Conservation (phyloP, 2,113 vertebrate species). For the Dascyllus trimaculatus region DNA sequence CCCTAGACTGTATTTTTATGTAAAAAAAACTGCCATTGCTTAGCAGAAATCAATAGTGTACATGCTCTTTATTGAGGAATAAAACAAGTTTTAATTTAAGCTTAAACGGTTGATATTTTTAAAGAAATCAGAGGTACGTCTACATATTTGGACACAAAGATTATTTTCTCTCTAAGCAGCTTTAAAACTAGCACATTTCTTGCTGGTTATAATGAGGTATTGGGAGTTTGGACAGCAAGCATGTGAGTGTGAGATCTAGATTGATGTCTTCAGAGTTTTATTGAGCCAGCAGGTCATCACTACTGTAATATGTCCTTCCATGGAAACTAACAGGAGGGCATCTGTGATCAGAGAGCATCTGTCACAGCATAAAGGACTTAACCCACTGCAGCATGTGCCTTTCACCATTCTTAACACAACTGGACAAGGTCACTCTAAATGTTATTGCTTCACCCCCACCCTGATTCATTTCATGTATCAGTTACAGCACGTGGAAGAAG, state of each 20-base stretch:
- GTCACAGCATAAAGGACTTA: not conserved
- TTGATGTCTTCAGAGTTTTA: not conserved
- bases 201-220: not conserved
- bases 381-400: constrained; percentile 35
- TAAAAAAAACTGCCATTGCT: not conserved
- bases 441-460: constrained; percentile 3
- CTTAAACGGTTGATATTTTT: no score
- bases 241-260: not conserved
- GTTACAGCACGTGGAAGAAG: constrained; percentile 9
- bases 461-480: constrained; percentile 20
- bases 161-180: no score
- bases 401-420: constrained; percentile 22
- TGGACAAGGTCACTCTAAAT: constrained; percentile 60
- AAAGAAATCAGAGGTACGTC: no score
- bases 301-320: not conserved
- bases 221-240: not conserved
- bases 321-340: not conserved
- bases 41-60: not conserved
- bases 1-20: not conserved
- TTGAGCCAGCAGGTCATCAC: not conserved
- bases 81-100: no score
- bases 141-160: no score
- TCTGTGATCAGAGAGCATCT: constrained; percentile 5
- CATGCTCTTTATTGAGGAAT: no score
- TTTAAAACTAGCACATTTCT: not conserved